Evolutionary conservation across 1,140 invertebrate species (phyloP).

Genomic region (Melipona quadrifasciata): DNA sequence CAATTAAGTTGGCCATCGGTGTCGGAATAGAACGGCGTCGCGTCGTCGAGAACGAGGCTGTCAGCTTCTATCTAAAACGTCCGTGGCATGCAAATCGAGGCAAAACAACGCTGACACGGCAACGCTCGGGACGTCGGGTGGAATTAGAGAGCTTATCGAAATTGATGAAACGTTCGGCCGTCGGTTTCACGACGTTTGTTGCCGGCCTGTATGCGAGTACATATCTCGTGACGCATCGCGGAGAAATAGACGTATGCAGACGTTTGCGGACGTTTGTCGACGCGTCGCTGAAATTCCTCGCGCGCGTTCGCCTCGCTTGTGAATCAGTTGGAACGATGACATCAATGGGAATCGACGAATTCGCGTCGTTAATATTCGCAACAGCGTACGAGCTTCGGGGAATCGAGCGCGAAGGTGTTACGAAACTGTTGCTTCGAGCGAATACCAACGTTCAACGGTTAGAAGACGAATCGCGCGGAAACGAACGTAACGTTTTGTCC

Average conservation of each 20-base stretch:
- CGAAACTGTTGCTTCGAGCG: slow-evolving; percentile 29
- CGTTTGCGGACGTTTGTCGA: not conserved
- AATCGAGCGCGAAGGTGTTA: slow-evolving; percentile 26
- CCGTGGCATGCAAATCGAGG: slow-evolving; percentile 14
- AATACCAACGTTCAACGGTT: not conserved
- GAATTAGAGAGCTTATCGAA: slow-evolving; percentile 16
- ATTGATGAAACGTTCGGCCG: not conserved
- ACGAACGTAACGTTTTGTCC: not conserved
- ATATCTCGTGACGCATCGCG: not conserved
- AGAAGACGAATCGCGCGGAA: slow-evolving; percentile 12
- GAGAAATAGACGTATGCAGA: not conserved
- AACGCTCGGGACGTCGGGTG: not conserved
- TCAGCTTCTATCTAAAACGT: slow-evolving; percentile 7
- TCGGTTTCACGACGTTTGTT: slow-evolving; percentile 8
- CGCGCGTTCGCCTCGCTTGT: slow-evolving; percentile 41
- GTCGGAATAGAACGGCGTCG: not conserved
- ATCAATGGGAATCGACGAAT: slow-evolving; percentile 60
- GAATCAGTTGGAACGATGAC: slow-evolving; percentile 65
- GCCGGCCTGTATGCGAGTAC: not conserved
- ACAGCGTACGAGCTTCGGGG: not conserved
- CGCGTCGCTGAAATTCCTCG: slow-evolving; percentile 55
- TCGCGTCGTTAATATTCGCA: slow-evolving; percentile 49
- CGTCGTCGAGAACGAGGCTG: not conserved
- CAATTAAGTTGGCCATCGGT: slow-evolving; percentile 6
- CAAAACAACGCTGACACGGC: slow-evolving; percentile 23